Evolutionary conservation across 2,888 invertebrate species (phyloP).

Genomic region (Anticlea derivata): DNA sequence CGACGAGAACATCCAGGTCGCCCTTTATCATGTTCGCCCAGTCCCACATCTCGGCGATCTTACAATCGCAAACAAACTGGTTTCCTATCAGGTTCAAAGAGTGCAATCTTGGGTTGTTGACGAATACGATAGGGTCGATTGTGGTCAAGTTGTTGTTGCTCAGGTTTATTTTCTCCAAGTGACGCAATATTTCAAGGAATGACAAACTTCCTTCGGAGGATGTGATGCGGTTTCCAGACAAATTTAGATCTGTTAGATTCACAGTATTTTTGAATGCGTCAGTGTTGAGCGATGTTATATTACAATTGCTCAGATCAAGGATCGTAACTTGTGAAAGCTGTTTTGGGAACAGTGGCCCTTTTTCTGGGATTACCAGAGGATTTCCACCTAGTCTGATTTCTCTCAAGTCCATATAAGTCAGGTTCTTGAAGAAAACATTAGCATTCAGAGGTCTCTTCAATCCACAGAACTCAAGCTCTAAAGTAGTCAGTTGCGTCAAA

Average conservation of each 20-base stretch:
- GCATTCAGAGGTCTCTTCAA: conserved; percentile 85
- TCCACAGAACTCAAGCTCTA: conserved; percentile 88
- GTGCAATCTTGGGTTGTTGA: conserved; percentile 82
- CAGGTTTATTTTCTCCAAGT: conserved; percentile 85
- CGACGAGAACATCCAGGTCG: conserved; percentile 85
- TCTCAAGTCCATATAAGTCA: conserved; percentile 85
- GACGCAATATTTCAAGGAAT: conserved; percentile 81
- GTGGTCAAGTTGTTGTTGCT: conserved; percentile 85
- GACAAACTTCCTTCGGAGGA: conserved; percentile 74
- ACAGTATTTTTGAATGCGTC: conserved; percentile 85
- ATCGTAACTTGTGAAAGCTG: conserved; percentile 86
- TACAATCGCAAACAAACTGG: conserved; percentile 88
- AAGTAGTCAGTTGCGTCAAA: conserved; percentile 85
- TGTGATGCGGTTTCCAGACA: conserved; percentile 84
- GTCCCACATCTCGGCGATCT: conserved; percentile 88
- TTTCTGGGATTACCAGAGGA: conserved; percentile 84
- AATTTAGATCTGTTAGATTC: conserved; percentile 85
- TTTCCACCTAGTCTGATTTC: conserved; percentile 88
- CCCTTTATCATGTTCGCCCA: conserved; percentile 88
- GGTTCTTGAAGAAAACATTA: conserved; percentile 86
- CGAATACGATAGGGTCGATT: conserved; percentile 82
- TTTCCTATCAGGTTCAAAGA: conserved; percentile 87
- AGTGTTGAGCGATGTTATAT: conserved; percentile 82
- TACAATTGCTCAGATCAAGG: conserved; percentile 87
- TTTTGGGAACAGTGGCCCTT: conserved; percentile 85